A percentile compares a stretch with the other conserved stretches of the same genome.
Evolutionary conservation across 2,888 invertebrate species (phyloP).

Genomic region (Melinaea marsaeus): DNA sequence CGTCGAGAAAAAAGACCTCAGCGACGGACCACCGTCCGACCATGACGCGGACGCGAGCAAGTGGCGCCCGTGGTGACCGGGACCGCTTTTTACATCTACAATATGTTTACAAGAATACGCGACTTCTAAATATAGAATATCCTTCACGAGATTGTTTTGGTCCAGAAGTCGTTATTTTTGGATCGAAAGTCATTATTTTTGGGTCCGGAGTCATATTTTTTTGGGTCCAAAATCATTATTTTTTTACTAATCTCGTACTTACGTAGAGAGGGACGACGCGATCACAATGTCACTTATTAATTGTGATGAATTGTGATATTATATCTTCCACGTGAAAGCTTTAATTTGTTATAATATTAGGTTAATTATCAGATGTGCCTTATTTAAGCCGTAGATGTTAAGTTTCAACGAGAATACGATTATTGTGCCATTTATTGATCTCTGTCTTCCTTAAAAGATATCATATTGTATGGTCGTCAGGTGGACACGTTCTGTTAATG

Average conservation of each 20-base stretch:
- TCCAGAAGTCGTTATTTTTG: no score
- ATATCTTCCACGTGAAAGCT: constrained; percentile 73
- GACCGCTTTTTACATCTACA: constrained; percentile 11
- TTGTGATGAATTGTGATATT: constrained; percentile 60
- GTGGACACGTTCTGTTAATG: constrained; percentile 18
- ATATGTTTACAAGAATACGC: no score
- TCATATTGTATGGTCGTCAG: constrained; percentile 18
- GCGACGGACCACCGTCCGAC: constrained; percentile 52
- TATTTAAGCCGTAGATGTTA: constrained; percentile 33
- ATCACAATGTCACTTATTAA: constrained; percentile 17
- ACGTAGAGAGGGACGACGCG: neutral
- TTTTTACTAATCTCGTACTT: no score
- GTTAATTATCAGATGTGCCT: constrained; percentile 44
- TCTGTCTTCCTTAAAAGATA: constrained; percentile 59
- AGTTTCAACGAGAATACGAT: constrained; percentile 17
- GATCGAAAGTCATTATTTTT: no score
- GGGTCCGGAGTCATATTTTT: no score
- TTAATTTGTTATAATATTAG: constrained; percentile 67
- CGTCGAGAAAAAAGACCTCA: constrained; percentile 55
- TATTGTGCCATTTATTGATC: constrained; percentile 65
- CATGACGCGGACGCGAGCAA: constrained; percentile 56
- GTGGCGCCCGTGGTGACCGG: constrained; percentile 69
- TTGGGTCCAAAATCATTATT: no score
- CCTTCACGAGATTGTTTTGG: constrained; percentile 15
- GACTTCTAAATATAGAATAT: no score